Evolutionary conservation across 2,113 vertebrate species (phyloP).

Genomic region (Tragelaphus imberbis): DNA sequence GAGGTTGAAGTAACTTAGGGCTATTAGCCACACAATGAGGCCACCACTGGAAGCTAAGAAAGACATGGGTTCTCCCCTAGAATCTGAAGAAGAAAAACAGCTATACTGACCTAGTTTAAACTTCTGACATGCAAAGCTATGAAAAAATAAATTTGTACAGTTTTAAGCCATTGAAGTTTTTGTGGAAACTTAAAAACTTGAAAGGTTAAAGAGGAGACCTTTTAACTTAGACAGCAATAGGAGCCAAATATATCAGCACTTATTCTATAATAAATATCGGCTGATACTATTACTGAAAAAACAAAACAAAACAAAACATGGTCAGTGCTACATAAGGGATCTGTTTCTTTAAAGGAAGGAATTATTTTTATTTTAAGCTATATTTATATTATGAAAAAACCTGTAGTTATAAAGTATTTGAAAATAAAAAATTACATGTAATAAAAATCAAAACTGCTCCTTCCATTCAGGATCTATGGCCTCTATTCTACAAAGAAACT

Average conservation of each 20-base stretch:
- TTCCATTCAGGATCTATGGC: background rate
- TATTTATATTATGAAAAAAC: background rate
- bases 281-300: background rate
- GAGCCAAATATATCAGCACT: background rate
- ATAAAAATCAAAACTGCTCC: background rate
- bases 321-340: background rate
- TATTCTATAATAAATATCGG: background rate
- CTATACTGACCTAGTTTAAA: background rate
- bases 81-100: background rate
- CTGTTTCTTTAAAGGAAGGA: background rate
- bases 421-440: background rate
- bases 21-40: background rate
- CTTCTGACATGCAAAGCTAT: background rate
- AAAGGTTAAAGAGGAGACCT: background rate
- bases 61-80: background rate
- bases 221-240: background rate
- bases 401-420: background rate
- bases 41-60: background rate
- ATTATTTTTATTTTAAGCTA: background rate
- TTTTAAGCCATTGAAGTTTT: background rate
- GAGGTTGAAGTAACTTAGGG: background rate
- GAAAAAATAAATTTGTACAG: background rate
- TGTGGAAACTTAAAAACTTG: background rate
- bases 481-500: background rate
- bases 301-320: background rate